Evolutionary conservation across 2,113 vertebrate species (phyloP).

Genomic region (Gobiocypris rarus): DNA sequence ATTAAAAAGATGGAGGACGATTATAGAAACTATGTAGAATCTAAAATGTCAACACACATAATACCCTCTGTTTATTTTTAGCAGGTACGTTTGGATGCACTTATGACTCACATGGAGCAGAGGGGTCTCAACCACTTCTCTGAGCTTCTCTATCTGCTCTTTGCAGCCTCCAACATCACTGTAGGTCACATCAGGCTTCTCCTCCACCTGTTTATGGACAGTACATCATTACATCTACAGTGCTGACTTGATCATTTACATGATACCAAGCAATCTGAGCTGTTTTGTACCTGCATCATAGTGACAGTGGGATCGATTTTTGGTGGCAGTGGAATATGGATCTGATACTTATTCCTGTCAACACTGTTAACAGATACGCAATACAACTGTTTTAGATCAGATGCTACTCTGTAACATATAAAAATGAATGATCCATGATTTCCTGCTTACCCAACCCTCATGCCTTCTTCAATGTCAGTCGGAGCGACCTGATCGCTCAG

Average conservation of each 20-base stretch:
- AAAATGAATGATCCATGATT: neutral
- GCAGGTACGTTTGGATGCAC: neutral
- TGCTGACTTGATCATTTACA: neutral
- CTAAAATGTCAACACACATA: neutral
- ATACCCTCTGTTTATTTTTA: neutral
- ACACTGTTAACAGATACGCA: conserved; percentile 76
- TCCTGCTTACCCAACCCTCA: conserved; percentile 93
- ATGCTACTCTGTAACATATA: neutral
- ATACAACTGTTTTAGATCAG: neutral
- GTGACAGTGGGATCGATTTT: conserved; percentile 99
- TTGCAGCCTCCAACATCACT: conserved; percentile 98
- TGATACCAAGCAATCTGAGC: neutral
- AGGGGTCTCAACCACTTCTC: conserved; percentile 97
- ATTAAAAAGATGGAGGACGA: neutral
- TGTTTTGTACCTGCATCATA: conserved; percentile 94
- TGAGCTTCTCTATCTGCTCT: conserved; percentile 97
- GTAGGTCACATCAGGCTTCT: conserved; percentile 98
- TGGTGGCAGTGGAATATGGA: conserved; percentile 96
- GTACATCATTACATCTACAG: neutral
- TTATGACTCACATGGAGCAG: conserved; percentile 89
- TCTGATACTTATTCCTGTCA: conserved; percentile 99
- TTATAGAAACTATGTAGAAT: neutral
- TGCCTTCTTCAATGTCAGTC: conserved; percentile 98
- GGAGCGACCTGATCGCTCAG: conserved; percentile 98
- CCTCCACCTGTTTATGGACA: conserved; percentile 84